Percentiles rank a stretch among this genome's conserved stretches.
phyloP scores from a whole-genome alignment of 2,113 vertebrate genomes.

The Heterotilapia buettikoferi region DNA sequence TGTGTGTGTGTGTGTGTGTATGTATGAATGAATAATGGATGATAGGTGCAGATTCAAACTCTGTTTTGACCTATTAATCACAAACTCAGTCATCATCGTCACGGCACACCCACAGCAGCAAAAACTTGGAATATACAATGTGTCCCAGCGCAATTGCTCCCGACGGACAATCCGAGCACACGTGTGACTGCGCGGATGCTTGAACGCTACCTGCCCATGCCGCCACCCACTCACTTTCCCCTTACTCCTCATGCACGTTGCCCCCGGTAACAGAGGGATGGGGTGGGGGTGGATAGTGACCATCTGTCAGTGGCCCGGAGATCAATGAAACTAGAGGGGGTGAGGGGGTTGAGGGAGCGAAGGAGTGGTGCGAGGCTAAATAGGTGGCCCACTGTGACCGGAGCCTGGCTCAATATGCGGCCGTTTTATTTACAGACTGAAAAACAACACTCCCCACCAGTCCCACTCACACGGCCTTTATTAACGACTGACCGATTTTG shows the following conservation, averaged over 20 bases:
- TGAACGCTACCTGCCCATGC: slow-evolving; percentile 41
- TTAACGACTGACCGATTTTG: slow-evolving; percentile 38
- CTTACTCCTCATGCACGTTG: slow-evolving; percentile 45
- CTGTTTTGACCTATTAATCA: slow-evolving; percentile 14
- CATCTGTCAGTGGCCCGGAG: slow-evolving; percentile 69
- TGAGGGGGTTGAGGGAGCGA: neutral
- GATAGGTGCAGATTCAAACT: slow-evolving; percentile 8
- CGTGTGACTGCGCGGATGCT: neutral
- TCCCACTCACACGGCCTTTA: slow-evolving; percentile 47
- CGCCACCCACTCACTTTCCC: slow-evolving; percentile 30
- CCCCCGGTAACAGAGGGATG: slow-evolving; percentile 49
- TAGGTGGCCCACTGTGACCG: slow-evolving; percentile 56
- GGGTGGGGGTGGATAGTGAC: slow-evolving; percentile 36
- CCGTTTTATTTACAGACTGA: slow-evolving; percentile 57
- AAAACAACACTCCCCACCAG: slow-evolving; percentile 34
- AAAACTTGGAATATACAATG: neutral
- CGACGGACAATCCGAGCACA: neutral
- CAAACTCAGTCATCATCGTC: neutral
- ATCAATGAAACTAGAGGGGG: slow-evolving; percentile 59
- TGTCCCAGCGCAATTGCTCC: neutral
- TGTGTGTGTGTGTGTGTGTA: neutral
- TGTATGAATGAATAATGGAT: slow-evolving; percentile 16
- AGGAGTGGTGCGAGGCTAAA: slow-evolving; percentile 53
- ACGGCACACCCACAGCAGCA: neutral
- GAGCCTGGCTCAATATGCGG: slow-evolving; percentile 53